Evolutionary conservation across 2,113 vertebrate genomes (phyloP).

Genomic region (Mormyrus lacerda): DNA sequence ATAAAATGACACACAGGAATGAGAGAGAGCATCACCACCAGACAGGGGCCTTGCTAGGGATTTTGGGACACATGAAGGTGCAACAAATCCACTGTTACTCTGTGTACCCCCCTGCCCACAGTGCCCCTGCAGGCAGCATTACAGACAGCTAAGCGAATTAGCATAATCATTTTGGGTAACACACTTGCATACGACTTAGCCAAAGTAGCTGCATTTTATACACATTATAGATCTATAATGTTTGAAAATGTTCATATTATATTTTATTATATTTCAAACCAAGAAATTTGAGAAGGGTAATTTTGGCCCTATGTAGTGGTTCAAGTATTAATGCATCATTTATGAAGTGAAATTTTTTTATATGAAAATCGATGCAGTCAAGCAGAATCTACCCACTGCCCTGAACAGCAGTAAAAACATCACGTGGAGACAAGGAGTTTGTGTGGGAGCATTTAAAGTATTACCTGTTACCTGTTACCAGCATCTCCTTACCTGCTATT

Average conservation of each 20-base stretch:
- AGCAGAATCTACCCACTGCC: background rate
- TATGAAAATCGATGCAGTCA: background rate
- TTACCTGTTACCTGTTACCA: background rate
- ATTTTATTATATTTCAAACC: background rate
- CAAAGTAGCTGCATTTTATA: background rate
- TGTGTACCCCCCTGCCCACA: too few relatives aligned
- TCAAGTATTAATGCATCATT: background rate
- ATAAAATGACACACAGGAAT: background rate
- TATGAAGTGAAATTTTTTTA: background rate
- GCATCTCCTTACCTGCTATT: constrained; percentile 64
- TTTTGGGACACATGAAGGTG: too few relatives aligned
- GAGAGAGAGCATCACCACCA: background rate
- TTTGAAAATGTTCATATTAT: background rate
- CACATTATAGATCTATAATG: background rate
- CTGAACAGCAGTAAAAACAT: background rate
- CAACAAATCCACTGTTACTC: too few relatives aligned
- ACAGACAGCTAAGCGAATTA: background rate
- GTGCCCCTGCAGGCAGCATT: background rate
- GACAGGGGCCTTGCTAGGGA: too few relatives aligned
- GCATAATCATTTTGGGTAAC: background rate
- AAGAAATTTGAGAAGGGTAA: background rate
- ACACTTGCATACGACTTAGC: background rate
- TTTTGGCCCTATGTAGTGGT: background rate
- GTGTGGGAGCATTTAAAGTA: background rate
- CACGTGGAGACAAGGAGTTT: background rate